A percentile compares a stretch with the other conserved stretches of the same genome.
These are phyloP conservation scores for Brenthis hecate DNA, from an alignment of 2,888 invertebrate species.

Conservation along the genomic window DNA sequence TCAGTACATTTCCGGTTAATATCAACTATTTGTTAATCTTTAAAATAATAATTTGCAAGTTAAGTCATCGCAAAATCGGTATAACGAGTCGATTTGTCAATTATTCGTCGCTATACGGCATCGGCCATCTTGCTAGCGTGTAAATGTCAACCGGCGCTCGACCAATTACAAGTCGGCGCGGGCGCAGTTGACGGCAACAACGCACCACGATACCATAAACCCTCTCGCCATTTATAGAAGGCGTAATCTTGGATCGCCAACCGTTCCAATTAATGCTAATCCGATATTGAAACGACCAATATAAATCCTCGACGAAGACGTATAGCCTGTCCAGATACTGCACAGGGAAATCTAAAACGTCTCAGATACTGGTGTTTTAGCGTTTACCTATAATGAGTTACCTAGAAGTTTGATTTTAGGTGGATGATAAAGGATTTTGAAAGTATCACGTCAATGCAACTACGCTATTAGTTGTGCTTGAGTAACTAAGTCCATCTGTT, in stretches of 20 bases:
- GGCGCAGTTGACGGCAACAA: conserved; percentile 74
- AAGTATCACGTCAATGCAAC: no score
- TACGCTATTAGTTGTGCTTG: no score
- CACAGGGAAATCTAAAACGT: conserved; percentile 11
- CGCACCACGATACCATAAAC: conserved; percentile 77
- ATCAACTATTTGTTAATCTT: neutral
- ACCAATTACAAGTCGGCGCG: conserved; percentile 78
- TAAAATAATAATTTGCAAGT: neutral
- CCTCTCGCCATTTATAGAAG: conserved; percentile 78
- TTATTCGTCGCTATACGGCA: conserved; percentile 67
- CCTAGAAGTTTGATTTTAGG: neutral
- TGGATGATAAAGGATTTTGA: neutral
- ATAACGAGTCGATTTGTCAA: conserved; percentile 65
- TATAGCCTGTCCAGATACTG: conserved; percentile 27
- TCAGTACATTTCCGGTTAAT: no score
- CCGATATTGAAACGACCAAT: conserved; percentile 55
- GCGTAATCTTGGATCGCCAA: conserved; percentile 68
- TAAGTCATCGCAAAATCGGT: neutral
- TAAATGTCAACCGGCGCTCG: conserved; percentile 77
- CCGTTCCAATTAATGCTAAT: conserved; percentile 76
- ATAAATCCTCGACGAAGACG: conserved; percentile 41
- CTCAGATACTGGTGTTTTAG: conserved; percentile 11
- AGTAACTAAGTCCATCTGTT: no score
- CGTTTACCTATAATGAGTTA: conserved; percentile 5
- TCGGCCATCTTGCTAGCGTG: conserved; percentile 76